Evolutionary conservation across 2,888 invertebrate genomes (phyloP).

Genomic region (Ophion costatus): DNA sequence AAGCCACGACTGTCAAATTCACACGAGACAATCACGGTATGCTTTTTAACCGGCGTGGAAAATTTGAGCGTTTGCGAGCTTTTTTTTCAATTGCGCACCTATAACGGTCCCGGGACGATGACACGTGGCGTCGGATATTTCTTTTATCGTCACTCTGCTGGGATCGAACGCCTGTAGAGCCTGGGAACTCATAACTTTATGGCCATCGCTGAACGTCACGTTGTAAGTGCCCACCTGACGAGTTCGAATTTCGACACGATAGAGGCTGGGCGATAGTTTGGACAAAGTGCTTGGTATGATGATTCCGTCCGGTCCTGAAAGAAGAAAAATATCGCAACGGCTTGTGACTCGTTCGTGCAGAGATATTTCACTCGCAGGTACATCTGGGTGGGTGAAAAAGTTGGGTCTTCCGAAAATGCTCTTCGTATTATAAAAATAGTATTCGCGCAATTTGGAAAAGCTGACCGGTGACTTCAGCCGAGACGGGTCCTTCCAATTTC

Average conservation of each 20-base stretch:
- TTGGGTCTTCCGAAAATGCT: no score
- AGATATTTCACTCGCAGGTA: neutral
- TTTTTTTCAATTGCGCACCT: slow-evolving; percentile 82
- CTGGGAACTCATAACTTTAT: slow-evolving; percentile 85
- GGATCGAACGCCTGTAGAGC: slow-evolving; percentile 92
- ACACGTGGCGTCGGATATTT: slow-evolving; percentile 91
- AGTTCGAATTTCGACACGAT: slow-evolving; percentile 90
- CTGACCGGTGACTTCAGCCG: slow-evolving; percentile 84
- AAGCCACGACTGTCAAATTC: slow-evolving; percentile 87
- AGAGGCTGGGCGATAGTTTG: slow-evolving; percentile 88
- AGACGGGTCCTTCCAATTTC: slow-evolving; percentile 82
- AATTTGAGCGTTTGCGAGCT: neutral
- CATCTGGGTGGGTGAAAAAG: no score
- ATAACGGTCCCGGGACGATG: slow-evolving; percentile 93
- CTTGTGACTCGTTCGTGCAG: neutral
- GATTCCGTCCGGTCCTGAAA: slow-evolving; percentile 84
- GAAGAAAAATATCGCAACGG: neutral
- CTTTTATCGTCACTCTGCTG: slow-evolving; percentile 88
- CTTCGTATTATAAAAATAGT: no score
- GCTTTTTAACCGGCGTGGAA: neutral
- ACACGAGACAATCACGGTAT: neutral
- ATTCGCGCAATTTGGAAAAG: slow-evolving; percentile 3
- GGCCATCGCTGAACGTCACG: slow-evolving; percentile 87
- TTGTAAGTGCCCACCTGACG: slow-evolving; percentile 90
- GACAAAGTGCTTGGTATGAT: slow-evolving; percentile 82